Percentiles rank a stretch among this genome's conserved stretches.
These are phyloP conservation scores for Rattus norvegicus DNA, from an alignment of 2,113 vertebrate genomes.

Conservation along the genomic window DNA sequence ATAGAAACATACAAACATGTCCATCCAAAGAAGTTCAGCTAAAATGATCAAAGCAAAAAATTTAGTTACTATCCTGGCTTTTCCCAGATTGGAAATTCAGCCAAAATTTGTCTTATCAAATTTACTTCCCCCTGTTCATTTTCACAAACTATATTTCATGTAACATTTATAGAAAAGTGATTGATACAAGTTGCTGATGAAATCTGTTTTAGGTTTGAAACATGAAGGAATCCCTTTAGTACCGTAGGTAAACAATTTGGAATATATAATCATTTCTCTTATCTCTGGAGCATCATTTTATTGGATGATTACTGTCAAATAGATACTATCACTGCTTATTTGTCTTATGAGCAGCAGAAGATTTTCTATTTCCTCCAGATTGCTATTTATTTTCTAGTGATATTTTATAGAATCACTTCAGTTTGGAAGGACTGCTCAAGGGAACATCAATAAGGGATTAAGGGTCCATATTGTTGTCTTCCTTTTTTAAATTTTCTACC, in stretches of 20 bases:
- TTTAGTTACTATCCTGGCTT: no score
- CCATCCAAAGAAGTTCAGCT: background rate
- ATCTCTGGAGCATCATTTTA: conserved; percentile 30
- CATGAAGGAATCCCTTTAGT: conserved; percentile 34
- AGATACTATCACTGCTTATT: conserved; percentile 61
- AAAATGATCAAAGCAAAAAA: background rate
- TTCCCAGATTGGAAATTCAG: background rate
- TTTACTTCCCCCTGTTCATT: background rate
- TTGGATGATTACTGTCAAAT: conserved; percentile 62
- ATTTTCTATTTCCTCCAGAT: conserved; percentile 61
- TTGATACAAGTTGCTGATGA: background rate
- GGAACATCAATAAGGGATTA: background rate
- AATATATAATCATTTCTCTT: conserved; percentile 42
- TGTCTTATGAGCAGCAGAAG: conserved; percentile 59
- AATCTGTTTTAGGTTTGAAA: conserved; percentile 12
- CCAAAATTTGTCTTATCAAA: background rate
- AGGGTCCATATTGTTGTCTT: conserved; percentile 37
- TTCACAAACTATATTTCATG: conserved; percentile 32
- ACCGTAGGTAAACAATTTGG: conserved; percentile 57
- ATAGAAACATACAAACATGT: background rate
- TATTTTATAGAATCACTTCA: conserved; percentile 58
- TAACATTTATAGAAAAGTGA: background rate
- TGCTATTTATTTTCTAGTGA: conserved; percentile 61
- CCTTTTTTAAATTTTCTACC: conserved; percentile 25
- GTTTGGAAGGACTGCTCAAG: conserved; percentile 13